Base-by-base conservation (phyloP, 2,113 vertebrate genomes). In the Phylloscopus trochilus region DNA sequence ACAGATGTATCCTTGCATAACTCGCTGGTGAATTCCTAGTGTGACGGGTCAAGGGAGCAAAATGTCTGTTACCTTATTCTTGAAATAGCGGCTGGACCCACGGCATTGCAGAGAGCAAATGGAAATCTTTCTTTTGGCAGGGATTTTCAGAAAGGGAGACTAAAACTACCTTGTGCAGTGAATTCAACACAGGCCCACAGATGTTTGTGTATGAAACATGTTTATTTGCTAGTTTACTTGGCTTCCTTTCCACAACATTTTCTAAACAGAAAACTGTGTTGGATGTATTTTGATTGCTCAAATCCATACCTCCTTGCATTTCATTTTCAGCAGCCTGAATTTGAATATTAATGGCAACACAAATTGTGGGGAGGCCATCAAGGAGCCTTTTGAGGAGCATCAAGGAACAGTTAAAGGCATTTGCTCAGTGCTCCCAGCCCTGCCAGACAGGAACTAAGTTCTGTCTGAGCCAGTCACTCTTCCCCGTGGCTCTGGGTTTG, bases 271-370 rank as follows among this genome's bases (percentile, higher is more conserved):
- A 86, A 66, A 27, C 2, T 0, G 0, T 39, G 60, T 41, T 72
- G 11, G 7, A 3, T 41, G 5, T 69, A 31, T 64, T 64, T 66
- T 0, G 0, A 10, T 41, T 64, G 27, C 51, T 60, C 39, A 46
- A n/a, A 79, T 56, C 44, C 62, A 12, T 41, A 10, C 11, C 14
- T 70, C 8, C 13, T 33, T 41, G 24, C 2, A 31, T 64, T 53
- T 35, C 15, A 11, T 75, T 75, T 82, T 75, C 22, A 70, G 46
- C 33, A 51, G 11, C 12, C 9, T 52, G 14, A 51, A n/a, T 82
- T 43, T 78, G 60, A 63, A 33, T 59, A 30, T 8, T 37, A 43
- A 58, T 35, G n/a, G 31, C 16, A 63, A 26, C 23, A 35, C 11
- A 15, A 72, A 81, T 13, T 15, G 10, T 0, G 3, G 52, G 18